Conservation (phyloP, 64 coral and sea anemone genomes). For the Dendrophyllia cribrosa region DNA sequence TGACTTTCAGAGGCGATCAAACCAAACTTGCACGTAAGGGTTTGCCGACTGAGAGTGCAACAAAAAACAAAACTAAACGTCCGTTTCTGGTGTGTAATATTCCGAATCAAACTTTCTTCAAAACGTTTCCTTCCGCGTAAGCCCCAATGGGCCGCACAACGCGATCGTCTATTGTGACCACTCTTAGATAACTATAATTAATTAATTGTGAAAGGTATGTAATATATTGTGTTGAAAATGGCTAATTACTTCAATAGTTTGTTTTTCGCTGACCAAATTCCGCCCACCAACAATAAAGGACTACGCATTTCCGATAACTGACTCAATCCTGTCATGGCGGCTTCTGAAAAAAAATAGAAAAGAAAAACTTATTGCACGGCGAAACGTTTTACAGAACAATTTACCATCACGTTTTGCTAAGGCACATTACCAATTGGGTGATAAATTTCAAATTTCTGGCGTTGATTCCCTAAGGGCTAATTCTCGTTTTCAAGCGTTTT, state of each 20-base stretch:
- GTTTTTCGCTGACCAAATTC: conserved; percentile 43
- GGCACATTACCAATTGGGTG: neutral
- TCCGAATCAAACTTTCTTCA: neutral
- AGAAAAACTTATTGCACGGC: neutral
- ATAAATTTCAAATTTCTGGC: neutral
- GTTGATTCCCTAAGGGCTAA: neutral
- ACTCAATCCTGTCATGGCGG: conserved; percentile 25
- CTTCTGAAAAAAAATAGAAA: neutral
- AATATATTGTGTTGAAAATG: conserved; percentile 51
- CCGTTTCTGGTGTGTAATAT: neutral
- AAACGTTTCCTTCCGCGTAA: neutral
- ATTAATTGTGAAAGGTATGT: conserved; percentile 58
- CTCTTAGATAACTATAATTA: conserved; percentile 31
- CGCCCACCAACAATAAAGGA: conserved; percentile 25
- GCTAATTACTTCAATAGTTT: conserved; percentile 46
- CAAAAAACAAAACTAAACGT: neutral
- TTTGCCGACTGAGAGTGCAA: neutral
- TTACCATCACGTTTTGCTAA: too few relatives aligned
- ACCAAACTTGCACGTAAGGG: neutral
- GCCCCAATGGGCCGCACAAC: neutral
- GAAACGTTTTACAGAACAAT: neutral
- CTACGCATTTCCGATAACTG: conserved; percentile 40
- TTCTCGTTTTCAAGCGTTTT: conserved; percentile 24
- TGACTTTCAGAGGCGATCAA: neutral
- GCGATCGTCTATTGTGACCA: neutral